Percentiles rank a stretch among this genome's conserved stretches.
Conservation (phyloP, 2,113 vertebrate genomes). For the Saguinus midas region DNA sequence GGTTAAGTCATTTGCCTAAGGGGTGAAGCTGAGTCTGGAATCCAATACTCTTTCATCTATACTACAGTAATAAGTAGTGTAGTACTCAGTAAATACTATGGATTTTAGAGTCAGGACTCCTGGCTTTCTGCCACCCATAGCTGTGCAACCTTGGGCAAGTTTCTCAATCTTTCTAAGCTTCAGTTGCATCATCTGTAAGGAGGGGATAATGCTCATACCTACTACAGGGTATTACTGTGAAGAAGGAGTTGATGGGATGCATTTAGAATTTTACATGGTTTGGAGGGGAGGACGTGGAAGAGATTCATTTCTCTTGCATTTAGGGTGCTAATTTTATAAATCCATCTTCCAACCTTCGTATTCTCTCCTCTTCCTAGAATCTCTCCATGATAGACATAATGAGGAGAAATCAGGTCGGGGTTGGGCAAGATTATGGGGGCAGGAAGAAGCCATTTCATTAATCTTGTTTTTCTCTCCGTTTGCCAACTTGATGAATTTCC, state of each 20-base stretch:
- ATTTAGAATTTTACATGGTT: constrained; percentile 13
- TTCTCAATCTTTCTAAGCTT: constrained; percentile 30
- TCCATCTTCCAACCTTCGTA: background rate
- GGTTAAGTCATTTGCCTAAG: constrained; percentile 58
- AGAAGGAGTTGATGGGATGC: background rate
- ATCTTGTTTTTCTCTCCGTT: constrained; percentile 31
- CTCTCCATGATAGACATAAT: background rate
- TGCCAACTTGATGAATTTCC: constrained; percentile 25
- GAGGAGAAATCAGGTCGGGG: background rate
- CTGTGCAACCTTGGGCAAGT: constrained; percentile 19
- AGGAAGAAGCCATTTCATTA: constrained; percentile 34
- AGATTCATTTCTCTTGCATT: background rate
- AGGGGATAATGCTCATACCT: background rate
- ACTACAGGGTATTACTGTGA: background rate
- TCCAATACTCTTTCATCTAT: constrained; percentile 59
- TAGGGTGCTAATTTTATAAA: constrained; percentile 2
- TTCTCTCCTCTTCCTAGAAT: background rate
- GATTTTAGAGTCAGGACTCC: constrained; percentile 71
- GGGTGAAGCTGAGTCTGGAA: constrained; percentile 65
- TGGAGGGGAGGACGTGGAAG: background rate
- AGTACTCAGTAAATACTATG: constrained; percentile 40
- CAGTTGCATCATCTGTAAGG: constrained; percentile 45
- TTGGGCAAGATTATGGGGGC: background rate
- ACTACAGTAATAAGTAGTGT: constrained; percentile 61
- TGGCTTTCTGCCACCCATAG: constrained; percentile 45